Evolutionary conservation across 1,140 invertebrate species (phyloP).

Genomic region (Habropoda laboriosa): DNA sequence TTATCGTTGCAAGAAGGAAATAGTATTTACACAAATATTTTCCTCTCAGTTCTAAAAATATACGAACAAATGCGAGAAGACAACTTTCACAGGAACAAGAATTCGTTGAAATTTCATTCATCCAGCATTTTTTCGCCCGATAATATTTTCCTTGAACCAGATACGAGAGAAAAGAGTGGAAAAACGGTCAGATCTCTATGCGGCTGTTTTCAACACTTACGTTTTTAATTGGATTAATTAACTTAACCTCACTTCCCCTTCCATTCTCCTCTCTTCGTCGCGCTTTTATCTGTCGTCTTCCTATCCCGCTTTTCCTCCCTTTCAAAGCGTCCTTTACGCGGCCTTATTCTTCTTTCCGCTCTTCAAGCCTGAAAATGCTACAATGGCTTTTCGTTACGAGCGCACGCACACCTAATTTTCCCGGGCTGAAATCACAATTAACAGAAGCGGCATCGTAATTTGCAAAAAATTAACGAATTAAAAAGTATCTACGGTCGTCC

Average conservation of each 20-base stretch:
- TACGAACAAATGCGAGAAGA: neutral
- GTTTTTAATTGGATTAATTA: constrained; percentile 44
- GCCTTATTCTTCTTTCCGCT: constrained; percentile 25
- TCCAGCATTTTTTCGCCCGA: neutral
- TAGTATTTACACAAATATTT: too few species aligned
- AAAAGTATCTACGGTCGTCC: neutral
- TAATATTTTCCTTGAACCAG: neutral
- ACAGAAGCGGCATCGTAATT: constrained; percentile 12
- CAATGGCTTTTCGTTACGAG: constrained; percentile 30
- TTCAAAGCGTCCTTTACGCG: constrained; percentile 24
- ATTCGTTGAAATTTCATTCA: constrained; percentile 4
- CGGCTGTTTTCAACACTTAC: constrained; percentile 20
- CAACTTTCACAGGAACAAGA: too few species aligned
- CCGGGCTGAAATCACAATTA: constrained; percentile 9
- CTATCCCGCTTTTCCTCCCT: neutral
- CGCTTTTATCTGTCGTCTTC: constrained; percentile 11
- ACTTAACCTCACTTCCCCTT: neutral
- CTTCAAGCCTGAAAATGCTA: constrained; percentile 7
- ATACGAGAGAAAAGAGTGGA: neutral
- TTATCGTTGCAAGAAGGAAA: too few species aligned
- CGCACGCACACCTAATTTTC: neutral
- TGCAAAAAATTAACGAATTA: constrained; percentile 14
- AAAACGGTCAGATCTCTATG: neutral
- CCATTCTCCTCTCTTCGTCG: neutral
- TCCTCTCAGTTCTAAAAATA: neutral